Evolutionary conservation across 2,888 invertebrate species (phyloP), one percentile per base, ranked within the genome.

Genomic region (Eupithecia pulchellata): DNA sequence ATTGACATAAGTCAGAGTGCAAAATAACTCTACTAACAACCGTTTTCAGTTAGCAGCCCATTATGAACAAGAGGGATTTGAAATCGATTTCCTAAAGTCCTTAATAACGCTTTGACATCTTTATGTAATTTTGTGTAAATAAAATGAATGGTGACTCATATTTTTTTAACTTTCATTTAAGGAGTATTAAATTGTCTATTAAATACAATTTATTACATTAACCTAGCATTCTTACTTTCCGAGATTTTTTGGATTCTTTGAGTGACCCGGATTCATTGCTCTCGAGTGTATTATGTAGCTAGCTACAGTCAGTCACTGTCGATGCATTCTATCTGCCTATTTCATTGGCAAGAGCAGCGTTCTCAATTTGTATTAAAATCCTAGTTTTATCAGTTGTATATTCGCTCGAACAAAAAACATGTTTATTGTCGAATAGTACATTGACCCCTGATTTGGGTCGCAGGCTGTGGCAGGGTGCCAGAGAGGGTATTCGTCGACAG

Each of bases 371-470:
- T 64, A 71, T 72, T 69, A 42, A 63, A 64, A 64, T 66, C 27
- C 72, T 68, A 66, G 66, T 74, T 72, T 69, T 73, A 70, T 69
- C 73, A 70, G 60, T 52, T 52, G 47, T 79, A 47, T 47, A 47
- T 68, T 65, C 62, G n/a, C 47, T 75, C 81, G 82, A 84, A 84
- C 82, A 86, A 86, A 86, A 86, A 85, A 83, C 74, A 73, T 85
- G 84, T 82, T 86, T 86, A 85, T 86, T 83, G 81, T 78, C 75
- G 73, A 64, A 74, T 69, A 79, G 86, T 80, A 30, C 82, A 75
- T 82, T 81, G 82, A 84, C 85, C 86, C 76, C 64, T 61, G 66
- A 84, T 81, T 73, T 84, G 77, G 86, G 86, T 84, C 86, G 79
- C 77, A 78, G 78, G 77, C 72, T 47, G 20, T 76, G 77, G 77